Evolutionary conservation across 2,888 invertebrate genomes (phyloP), one percentile per base, ranked within the genome.

Genomic region (Xanthorhoe spadicearia): DNA sequence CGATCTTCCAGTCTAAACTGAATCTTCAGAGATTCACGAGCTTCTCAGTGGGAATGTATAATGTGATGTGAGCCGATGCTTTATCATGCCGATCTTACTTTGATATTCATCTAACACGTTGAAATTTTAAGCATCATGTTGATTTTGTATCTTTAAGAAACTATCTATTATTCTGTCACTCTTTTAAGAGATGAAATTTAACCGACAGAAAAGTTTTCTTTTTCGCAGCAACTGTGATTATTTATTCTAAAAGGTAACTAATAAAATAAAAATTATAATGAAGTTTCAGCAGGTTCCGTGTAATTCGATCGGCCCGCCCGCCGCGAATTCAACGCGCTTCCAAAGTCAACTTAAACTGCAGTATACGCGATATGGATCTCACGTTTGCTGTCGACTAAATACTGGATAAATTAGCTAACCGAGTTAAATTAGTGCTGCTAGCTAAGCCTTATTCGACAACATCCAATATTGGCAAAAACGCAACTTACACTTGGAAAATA

Each of bases 301-400:
- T 80, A 78, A 80, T 74, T 73, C 74, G 71, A 77, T 76, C 74
- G 74, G 84, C 82, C 87, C 85, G 87, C 87, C 87, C 83, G 87
- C 87, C 82, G 83, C 77, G 85, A 77, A 82, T 83, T 82, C 86
- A 84, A 86, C 81, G 86, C 85, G 83, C 82, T 78, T 82, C 78
- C 78, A 77, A 77, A 83, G 83, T 81, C 77, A 83, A 82, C 82
- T 84, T 82, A 83, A 83, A 86, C 86, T 84, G 86, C 86, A 82
- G 77, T 82, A 80, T 81, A 81, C 79, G 79, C 84, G 91, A 91
- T 91, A 91, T 86, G 85, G 83, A 92, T 91, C 90, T 91, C 92
- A 90, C 91, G 91, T 89, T 90, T 87, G 85, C 89, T 79, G 79
- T 80, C 83, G 81, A 86, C 88, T 89, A 91, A 91, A 90, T 90